Percentiles rank a stretch among this genome's conserved stretches.
Conservation (phyloP, 2,797 vertebrate species). For the Pogonophryne albipinna region DNA sequence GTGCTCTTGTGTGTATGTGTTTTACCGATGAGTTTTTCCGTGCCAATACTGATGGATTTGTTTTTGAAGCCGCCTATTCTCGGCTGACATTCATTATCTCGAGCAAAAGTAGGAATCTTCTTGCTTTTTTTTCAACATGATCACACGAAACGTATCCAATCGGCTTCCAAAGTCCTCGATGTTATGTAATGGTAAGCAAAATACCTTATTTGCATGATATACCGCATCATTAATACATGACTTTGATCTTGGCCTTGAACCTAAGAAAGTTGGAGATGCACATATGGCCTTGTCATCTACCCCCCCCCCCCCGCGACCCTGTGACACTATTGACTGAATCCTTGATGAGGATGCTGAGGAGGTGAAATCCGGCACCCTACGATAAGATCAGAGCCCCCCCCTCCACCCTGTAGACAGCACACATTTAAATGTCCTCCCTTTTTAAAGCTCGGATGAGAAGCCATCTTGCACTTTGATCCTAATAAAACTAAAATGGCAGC, state of each 20-base stretch:
- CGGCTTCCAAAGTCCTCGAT: neutral
- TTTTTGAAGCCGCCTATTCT: conserved; percentile 47
- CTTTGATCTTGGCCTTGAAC: conserved; percentile 64
- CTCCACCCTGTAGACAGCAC: conserved; percentile 32
- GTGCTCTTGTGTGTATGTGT: conserved; percentile 8
- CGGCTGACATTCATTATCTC: conserved; percentile 39
- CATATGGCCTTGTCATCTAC: conserved; percentile 46
- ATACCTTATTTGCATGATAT: conserved; percentile 26
- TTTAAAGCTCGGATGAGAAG: conserved; percentile 6
- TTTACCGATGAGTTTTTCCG: conserved; percentile 26
- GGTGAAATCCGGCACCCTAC: conserved; percentile 89
- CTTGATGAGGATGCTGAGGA: conserved; percentile 91
- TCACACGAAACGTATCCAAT: neutral
- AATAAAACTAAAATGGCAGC: neutral
- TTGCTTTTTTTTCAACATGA: neutral
- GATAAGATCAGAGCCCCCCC: conserved; percentile 89
- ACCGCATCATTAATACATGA: conserved; percentile 30
- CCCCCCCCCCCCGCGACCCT: conserved; percentile 66
- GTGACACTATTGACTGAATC: conserved; percentile 87
- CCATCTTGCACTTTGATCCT: neutral
- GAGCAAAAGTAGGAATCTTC: conserved; percentile 3
- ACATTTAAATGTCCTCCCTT: conserved; percentile 18
- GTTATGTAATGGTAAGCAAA: conserved; percentile 14
- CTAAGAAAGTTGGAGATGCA: conserved; percentile 33
- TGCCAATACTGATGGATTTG: conserved; percentile 52